phyloP scores from a whole-genome alignment of 2,113 vertebrate species.

The Mormyrus lacerda region DNA sequence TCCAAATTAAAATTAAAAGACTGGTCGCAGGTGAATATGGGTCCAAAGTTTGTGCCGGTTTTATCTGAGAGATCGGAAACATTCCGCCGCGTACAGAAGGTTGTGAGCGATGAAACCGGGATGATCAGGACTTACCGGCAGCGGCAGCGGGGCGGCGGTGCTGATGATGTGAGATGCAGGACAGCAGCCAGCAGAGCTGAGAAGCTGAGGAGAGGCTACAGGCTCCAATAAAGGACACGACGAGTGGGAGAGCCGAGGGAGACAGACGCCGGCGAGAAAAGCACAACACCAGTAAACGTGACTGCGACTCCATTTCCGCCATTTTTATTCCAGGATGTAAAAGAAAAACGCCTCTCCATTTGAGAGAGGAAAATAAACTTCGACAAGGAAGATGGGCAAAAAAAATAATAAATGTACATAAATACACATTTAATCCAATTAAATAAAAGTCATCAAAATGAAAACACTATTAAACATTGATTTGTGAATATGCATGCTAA shows the following conservation, averaged over 20 bases:
- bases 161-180: not conserved
- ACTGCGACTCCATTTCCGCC: slow-evolving; percentile 28
- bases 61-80: not conserved
- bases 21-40: not conserved
- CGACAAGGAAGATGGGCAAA: slow-evolving; percentile 24
- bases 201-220: not conserved
- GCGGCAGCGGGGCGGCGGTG: not conserved
- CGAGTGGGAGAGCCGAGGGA: not conserved
- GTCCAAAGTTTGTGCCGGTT: not conserved
- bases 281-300: slow-evolving; percentile 10
- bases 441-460: slow-evolving; percentile 44
- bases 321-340: slow-evolving; percentile 67
- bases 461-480: slow-evolving; percentile 41
- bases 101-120: not conserved
- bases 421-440: slow-evolving; percentile 59
- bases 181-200: not conserved
- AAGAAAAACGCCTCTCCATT: slow-evolving; percentile 53
- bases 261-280: not conserved
- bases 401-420: slow-evolving; percentile 46
- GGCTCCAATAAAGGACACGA: not conserved
- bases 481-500: slow-evolving; percentile 52
- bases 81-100: not conserved
- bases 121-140: not conserved
- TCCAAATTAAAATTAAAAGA: not conserved
- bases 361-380: slow-evolving; percentile 34